A percentile compares a stretch with the other conserved stretches of the same genome.
These are phyloP conservation scores for Calyptommatus sinebrachiatus DNA, from an alignment of 2,113 vertebrate species.

Conservation along the genomic window DNA sequence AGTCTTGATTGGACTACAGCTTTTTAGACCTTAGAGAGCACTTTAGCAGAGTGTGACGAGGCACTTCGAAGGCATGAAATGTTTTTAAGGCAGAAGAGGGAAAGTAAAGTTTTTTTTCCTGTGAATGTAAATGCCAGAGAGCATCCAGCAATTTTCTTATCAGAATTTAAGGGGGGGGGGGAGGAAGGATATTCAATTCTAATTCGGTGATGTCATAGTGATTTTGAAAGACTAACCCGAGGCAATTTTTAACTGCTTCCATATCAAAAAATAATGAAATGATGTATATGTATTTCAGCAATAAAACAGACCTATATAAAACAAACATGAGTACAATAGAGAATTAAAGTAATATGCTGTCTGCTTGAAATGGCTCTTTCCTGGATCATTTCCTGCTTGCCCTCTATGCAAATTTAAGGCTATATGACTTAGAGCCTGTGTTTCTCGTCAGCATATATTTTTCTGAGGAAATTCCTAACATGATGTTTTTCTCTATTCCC, in stretches of 20 bases:
- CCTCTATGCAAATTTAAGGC: neutral
- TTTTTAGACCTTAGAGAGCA: constrained; percentile 47
- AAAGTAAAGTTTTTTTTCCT: constrained; percentile 25
- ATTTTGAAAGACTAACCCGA: constrained; percentile 37
- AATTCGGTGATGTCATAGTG: constrained; percentile 39
- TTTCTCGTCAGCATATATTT: too few species aligned
- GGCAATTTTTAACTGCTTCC: constrained; percentile 39
- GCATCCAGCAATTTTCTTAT: constrained; percentile 50
- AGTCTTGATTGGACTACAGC: constrained; percentile 11
- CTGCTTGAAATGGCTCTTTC: constrained; percentile 4
- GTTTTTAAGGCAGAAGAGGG: constrained; percentile 24
- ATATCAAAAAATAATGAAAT: constrained; percentile 42
- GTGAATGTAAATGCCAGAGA: constrained; percentile 48
- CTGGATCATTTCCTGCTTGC: constrained; percentile 24
- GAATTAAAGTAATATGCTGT: constrained; percentile 36
- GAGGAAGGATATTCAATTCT: constrained; percentile 45
- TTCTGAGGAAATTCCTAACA: too few species aligned
- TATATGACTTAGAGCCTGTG: neutral
- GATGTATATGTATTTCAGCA: constrained; percentile 48
- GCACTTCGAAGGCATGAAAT: constrained; percentile 29
- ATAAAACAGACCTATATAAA: neutral
- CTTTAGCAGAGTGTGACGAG: constrained; percentile 35
- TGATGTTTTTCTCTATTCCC: too few species aligned
- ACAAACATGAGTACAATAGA: neutral
- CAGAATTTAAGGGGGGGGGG: constrained; percentile 56